phyloP scores from a whole-genome alignment of 1,140 invertebrate genomes.

The Listronotus oregonensis region DNA sequence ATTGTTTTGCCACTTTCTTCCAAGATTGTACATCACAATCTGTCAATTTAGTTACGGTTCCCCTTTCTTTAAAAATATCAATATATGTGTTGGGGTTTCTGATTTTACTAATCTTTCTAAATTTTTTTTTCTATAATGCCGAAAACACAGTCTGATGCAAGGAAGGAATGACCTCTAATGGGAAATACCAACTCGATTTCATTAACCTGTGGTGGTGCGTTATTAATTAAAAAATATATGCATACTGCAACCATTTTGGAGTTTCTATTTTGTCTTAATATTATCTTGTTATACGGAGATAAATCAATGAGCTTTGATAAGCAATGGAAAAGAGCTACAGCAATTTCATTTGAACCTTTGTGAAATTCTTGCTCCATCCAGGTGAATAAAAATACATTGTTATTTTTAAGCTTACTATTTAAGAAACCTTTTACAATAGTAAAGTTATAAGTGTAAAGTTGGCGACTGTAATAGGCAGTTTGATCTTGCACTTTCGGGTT shows the following conservation, averaged over 20 bases:
- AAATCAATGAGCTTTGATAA: slow-evolving; percentile 14
- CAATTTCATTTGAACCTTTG: slow-evolving; percentile 15
- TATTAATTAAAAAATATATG: neutral
- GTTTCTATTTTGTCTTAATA: neutral
- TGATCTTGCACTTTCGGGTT: no score
- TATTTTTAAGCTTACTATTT: no score
- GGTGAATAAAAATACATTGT: slow-evolving; percentile 11
- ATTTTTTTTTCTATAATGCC: neutral
- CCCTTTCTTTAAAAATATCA: no score
- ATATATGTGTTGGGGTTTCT: slow-evolving; percentile 2
- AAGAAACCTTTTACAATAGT: no score
- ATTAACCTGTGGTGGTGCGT: no score
- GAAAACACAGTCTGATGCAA: no score
- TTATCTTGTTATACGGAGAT: slow-evolving; percentile 9
- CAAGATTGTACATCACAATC: slow-evolving; percentile 1
- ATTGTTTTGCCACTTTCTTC: no score
- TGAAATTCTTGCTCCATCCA: slow-evolving; percentile 20
- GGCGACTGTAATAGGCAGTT: no score
- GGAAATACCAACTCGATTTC: no score
- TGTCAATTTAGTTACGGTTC: neutral
- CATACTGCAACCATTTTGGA: neutral
- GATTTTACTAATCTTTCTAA: slow-evolving; percentile 1
- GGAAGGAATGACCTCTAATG: no score
- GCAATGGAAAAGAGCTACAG: slow-evolving; percentile 15
- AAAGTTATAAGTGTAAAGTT: no score